Base-by-base conservation (phyloP, 1,140 invertebrate species). In the Planococcus citri region DNA sequence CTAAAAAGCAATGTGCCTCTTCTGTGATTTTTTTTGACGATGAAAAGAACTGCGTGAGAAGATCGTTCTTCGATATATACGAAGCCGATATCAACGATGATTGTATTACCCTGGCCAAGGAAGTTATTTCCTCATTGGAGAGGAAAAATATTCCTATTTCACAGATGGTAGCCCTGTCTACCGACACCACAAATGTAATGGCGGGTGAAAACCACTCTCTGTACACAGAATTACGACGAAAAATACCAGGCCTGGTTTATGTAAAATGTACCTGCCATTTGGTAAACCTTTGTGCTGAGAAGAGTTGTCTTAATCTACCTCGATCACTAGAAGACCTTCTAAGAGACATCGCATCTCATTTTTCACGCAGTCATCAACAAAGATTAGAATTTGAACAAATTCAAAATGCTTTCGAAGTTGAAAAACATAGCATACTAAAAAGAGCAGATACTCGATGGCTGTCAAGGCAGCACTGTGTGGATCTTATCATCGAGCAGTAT, bases 101-200 rank as follows among this genome's bases (percentile, higher is more conserved):
- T 70, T 73, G 73, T 41, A 67, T 69, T 27, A 69, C 68, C 17
- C 70, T 76, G 25, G 72, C 57, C 67, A 41, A 70, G 27, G 14
- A 33, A n/a, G 70, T 76, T 33, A 71, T 71, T 71, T 38, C 71
- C 38, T 69, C 41, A 33, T 27, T 77, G 51, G 27, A 41, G 25
- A 51, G 41, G 21, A 72, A 73, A 41, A 70, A 73, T 57, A 75
- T 76, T 71, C 75, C 74, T 22, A 58, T 75, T 25, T 17, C 60
- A 61, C 78, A 78, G 37, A 71, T 76, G 27, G 72, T 77, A 29
- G 77, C 75, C 24, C 77, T 77, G 71, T 72, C 73, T 38, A 74
- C 74, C n/a, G 78, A 78, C 70, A 77, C 76, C 4, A 75, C 75
- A 3, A 78, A 76, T 73, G 74, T 73, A 9, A 78, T 78, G 77